Evolutionary conservation across 2,888 invertebrate species (phyloP).

Genomic region (Hymenopus coronatus): DNA sequence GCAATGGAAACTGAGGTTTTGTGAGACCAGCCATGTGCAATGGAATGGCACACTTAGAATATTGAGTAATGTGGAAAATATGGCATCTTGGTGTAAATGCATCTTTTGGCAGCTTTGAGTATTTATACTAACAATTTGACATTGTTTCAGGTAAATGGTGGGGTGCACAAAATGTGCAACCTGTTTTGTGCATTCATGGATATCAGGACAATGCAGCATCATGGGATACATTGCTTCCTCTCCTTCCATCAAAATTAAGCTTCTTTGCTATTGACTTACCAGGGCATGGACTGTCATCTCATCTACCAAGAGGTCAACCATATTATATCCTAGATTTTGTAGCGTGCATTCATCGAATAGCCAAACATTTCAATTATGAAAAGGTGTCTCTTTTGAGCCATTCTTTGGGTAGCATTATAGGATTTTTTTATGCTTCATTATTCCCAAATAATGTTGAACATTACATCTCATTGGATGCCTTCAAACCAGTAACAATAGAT

Average conservation of each 20-base stretch:
- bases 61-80: no score
- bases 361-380: slow-evolving; percentile 39
- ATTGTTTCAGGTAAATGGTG: slow-evolving; percentile 37
- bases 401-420: slow-evolving; percentile 37
- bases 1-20: no score
- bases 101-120: no score
- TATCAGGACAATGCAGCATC: slow-evolving; percentile 43
- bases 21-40: no score
- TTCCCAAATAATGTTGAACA: slow-evolving; percentile 38
- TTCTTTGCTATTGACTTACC: slow-evolving; percentile 41
- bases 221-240: slow-evolving; percentile 40
- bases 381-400: slow-evolving; percentile 36
- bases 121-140: no score
- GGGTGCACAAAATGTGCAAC: slow-evolving; percentile 36
- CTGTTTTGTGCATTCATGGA: slow-evolving; percentile 41
- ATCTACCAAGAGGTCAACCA: slow-evolving; percentile 37
- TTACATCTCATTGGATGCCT: slow-evolving; percentile 36
- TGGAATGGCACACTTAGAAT: no score
- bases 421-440: slow-evolving; percentile 37
- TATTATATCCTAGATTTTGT: slow-evolving; percentile 37
- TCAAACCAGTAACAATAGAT: slow-evolving; percentile 27
- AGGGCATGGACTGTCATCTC: slow-evolving; percentile 43
- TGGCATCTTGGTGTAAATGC: no score
- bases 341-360: slow-evolving; percentile 35
- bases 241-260: slow-evolving; percentile 36